phyloP scores from a whole-genome alignment of 2,797 vertebrate species.

The Phyllotis vaccarum region DNA sequence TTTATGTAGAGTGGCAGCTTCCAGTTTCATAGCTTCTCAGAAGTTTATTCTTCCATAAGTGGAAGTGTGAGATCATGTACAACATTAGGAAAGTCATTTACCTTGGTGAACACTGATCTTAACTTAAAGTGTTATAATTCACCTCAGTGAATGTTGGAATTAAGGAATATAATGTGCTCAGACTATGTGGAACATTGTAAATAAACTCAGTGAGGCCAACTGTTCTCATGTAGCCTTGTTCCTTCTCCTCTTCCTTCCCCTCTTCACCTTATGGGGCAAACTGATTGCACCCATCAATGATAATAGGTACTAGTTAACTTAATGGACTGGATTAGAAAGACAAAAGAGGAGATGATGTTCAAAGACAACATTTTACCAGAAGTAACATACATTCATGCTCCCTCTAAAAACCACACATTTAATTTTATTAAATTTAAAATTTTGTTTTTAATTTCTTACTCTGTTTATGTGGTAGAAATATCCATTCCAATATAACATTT shows the following conservation, averaged over 20 bases:
- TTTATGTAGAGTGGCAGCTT: too few relatives aligned
- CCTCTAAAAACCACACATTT: background rate
- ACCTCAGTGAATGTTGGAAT: background rate
- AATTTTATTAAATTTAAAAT: background rate
- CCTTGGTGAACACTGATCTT: too few relatives aligned
- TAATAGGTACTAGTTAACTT: background rate
- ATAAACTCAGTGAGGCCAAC: background rate
- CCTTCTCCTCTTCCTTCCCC: background rate
- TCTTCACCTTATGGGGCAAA: background rate
- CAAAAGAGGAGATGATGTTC: background rate
- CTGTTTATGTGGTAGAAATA: too few relatives aligned
- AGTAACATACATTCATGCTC: constrained; percentile 36
- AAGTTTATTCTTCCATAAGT: background rate
- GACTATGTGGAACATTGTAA: background rate
- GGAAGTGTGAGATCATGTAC: too few relatives aligned
- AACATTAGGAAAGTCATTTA: background rate
- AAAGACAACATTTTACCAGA: background rate
- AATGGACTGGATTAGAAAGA: background rate
- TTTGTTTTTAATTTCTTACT: background rate
- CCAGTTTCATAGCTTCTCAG: background rate
- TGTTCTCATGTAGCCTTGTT: background rate
- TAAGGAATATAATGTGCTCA: background rate
- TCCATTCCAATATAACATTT: too few relatives aligned
- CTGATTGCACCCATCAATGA: background rate
- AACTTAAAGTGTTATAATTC: background rate